These are phyloP conservation scores for Cetoscarus ocellatus DNA, from an alignment of 2,797 vertebrate species.

Conservation along the genomic window DNA sequence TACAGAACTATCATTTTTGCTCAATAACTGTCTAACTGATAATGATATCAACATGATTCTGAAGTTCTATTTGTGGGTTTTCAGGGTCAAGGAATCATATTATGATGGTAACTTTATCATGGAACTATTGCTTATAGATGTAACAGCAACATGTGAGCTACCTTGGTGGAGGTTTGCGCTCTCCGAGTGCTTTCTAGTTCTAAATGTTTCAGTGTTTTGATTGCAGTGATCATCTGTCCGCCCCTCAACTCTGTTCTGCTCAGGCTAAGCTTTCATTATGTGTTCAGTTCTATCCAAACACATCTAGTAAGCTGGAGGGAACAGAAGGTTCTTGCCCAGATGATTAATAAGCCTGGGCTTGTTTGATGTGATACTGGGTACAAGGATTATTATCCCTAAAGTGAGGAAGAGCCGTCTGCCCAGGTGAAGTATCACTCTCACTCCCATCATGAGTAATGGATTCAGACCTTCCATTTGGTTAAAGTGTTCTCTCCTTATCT, in stretches of 20 bases:
- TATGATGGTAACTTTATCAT: too few species aligned
- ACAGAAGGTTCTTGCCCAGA: background rate
- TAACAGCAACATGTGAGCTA: too few species aligned
- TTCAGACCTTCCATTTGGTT: background rate
- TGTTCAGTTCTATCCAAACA: background rate
- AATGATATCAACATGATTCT: too few species aligned
- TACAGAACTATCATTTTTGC: too few species aligned
- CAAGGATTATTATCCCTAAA: background rate
- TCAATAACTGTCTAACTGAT: too few species aligned
- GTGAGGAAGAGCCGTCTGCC: background rate
- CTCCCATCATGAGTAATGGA: background rate
- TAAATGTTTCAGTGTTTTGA: background rate
- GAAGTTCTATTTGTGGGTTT: too few species aligned
- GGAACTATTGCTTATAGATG: too few species aligned
- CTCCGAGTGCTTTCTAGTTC: too few species aligned
- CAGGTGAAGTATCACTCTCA: background rate
- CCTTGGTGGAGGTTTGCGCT: too few species aligned
- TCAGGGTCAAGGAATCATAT: too few species aligned
- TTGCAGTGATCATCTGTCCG: background rate
- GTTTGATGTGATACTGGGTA: background rate
- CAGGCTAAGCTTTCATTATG: background rate
- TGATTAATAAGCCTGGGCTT: background rate
- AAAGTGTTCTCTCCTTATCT: background rate
- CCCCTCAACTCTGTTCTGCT: background rate
- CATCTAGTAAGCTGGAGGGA: background rate